Evolutionary conservation across 1,140 invertebrate species (phyloP).

Genomic region (Tetramorium simillimum): DNA sequence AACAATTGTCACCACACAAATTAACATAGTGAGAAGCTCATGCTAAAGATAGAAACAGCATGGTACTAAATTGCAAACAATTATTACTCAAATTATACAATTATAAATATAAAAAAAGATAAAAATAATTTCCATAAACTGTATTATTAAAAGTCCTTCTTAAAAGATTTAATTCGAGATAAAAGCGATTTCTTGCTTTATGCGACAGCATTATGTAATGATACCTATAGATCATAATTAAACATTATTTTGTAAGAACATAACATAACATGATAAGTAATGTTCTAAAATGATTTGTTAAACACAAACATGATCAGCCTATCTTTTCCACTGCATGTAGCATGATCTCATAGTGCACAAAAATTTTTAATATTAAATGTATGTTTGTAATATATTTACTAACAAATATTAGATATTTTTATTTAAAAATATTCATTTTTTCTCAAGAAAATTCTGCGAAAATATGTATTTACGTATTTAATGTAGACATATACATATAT

Average conservation of each 20-base stretch:
- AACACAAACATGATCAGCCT: conserved; percentile 40
- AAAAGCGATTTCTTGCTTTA: conserved; percentile 25
- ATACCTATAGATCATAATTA: not conserved
- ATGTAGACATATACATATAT: not conserved
- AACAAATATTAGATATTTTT: not conserved
- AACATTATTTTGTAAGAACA: not conserved
- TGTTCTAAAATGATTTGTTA: conserved; percentile 21
- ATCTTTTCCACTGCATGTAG: conserved; percentile 31
- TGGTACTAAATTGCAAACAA: conserved; percentile 27
- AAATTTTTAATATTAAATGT: conserved; percentile 17
- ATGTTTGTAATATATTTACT: not conserved
- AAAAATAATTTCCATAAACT: not conserved
- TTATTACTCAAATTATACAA: not conserved
- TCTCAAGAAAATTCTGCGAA: not conserved
- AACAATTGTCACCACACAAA: conserved; percentile 73
- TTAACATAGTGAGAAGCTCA: conserved; percentile 77
- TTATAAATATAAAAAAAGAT: not conserved
- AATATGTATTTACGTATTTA: not conserved
- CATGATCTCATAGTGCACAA: conserved; percentile 8
- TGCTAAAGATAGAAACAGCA: conserved; percentile 73
- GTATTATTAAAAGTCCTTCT: not conserved
- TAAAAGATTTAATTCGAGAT: not conserved
- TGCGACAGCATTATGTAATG: not conserved
- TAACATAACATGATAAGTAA: conserved; percentile 10
- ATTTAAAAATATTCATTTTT: conserved; percentile 14